phyloP scores from a whole-genome alignment of 2,113 vertebrate species.

The Narcine bancroftii region DNA sequence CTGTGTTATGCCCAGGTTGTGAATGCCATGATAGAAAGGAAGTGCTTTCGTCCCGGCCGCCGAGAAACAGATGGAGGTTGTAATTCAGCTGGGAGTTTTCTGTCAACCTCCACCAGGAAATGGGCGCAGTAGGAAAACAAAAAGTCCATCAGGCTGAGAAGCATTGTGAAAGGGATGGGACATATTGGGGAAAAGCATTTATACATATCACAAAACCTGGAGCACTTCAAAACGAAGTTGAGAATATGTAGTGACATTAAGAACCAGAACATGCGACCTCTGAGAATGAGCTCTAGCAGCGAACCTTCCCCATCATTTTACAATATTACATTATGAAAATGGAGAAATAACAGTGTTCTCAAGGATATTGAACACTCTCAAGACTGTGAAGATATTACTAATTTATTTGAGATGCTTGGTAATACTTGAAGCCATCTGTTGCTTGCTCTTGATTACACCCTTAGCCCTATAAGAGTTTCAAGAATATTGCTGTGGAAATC shows the following conservation, averaged over 20 bases:
- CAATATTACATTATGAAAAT: not conserved
- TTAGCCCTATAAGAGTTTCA: conserved; percentile 8
- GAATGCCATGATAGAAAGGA: not conserved
- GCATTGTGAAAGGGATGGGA: not conserved
- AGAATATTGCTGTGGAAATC: not conserved
- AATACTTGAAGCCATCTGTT: conserved; percentile 33
- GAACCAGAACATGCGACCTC: not conserved
- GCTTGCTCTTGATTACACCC: not conserved
- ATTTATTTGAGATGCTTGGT: conserved; percentile 14
- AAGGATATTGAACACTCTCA: conserved; percentile 16
- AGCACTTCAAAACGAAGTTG: not conserved
- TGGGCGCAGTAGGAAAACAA: not conserved
- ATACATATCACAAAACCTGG: not conserved
- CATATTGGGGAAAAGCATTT: not conserved
- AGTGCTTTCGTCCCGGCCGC: not conserved
- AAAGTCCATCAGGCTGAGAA: not conserved
- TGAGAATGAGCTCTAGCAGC: not conserved
- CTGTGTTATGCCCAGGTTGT: not conserved
- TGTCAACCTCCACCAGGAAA: not conserved
- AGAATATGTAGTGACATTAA: not conserved
- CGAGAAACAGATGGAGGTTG: not conserved
- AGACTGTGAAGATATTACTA: conserved; percentile 23
- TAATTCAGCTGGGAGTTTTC: not conserved
- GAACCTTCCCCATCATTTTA: not conserved
- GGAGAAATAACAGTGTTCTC: not conserved